phyloP scores from a whole-genome alignment of 2,888 invertebrate species.

The Argynnis bischoffii region DNA sequence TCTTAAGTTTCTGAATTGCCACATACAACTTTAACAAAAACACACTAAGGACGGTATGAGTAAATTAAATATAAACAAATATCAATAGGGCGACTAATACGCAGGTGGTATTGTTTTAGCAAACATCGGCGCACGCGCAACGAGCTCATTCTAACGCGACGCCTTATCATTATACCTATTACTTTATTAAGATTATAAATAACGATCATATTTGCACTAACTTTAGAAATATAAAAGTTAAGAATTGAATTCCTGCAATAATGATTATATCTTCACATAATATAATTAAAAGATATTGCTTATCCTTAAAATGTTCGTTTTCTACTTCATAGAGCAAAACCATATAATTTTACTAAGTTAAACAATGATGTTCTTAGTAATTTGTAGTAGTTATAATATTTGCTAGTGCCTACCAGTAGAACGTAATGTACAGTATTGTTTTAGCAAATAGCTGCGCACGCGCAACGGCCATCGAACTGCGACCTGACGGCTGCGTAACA shows the following conservation, averaged over 20 bases:
- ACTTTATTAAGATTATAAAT: slow-evolving; percentile 2
- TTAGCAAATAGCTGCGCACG: slow-evolving; percentile 27
- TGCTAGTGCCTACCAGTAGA: not conserved
- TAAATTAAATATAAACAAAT: slow-evolving; percentile 18
- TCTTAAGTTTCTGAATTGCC: no score
- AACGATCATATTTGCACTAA: not conserved
- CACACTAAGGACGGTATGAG: not conserved
- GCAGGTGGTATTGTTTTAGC: slow-evolving; percentile 30
- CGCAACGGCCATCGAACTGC: slow-evolving; percentile 51
- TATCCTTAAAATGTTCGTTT: no score
- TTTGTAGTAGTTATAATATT: not conserved
- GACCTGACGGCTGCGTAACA: slow-evolving; percentile 54
- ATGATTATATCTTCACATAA: no score
- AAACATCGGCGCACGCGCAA: slow-evolving; percentile 22
- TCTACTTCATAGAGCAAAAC: no score
- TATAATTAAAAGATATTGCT: no score
- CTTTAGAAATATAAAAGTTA: no score
- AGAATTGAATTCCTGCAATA: no score
- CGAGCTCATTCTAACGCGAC: slow-evolving; percentile 11
- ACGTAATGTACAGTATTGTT: slow-evolving; percentile 16
- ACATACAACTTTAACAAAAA: not conserved
- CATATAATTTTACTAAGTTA: no score
- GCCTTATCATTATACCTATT: not conserved
- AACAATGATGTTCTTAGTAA: no score
- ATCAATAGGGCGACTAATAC: slow-evolving; percentile 13